Conservation (phyloP, 2,888 invertebrate species). For the Rotaria macrura region DNA sequence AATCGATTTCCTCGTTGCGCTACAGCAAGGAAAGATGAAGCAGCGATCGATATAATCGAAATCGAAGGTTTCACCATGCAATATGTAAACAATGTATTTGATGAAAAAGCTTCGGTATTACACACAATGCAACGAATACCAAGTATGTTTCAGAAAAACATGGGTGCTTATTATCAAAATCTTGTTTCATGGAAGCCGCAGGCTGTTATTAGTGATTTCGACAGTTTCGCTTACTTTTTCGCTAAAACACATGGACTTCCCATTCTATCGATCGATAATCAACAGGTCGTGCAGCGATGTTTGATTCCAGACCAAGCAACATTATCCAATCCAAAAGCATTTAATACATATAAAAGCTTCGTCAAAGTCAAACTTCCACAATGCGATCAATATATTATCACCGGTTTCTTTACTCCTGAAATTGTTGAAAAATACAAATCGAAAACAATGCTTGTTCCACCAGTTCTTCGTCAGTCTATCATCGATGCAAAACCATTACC, state of each 20-base stretch:
- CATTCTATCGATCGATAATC: neutral
- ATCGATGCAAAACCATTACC: neutral
- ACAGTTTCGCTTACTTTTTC: slow-evolving; percentile 3
- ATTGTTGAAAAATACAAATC: neutral
- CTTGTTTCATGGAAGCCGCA: neutral
- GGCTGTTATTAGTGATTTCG: slow-evolving; percentile 11
- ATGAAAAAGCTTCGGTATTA: neutral
- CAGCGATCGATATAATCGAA: slow-evolving; percentile 11
- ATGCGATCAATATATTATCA: neutral
- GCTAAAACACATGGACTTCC: neutral
- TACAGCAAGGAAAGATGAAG: neutral
- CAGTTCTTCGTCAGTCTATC: neutral
- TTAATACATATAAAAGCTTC: neutral
- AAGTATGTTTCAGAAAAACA: neutral
- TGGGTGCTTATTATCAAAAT: neutral
- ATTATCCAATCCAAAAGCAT: neutral
- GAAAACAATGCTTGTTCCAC: neutral
- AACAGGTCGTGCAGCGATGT: neutral
- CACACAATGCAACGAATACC: slow-evolving; percentile 5
- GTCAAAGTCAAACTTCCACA: neutral
- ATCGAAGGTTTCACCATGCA: slow-evolving; percentile 16
- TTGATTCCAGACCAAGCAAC: neutral
- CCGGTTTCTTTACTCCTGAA: neutral
- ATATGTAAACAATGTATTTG: slow-evolving; percentile 2
- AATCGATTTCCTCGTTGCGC: neutral